These are phyloP conservation scores for Chloroclysta siterata DNA, from an alignment of 2,888 invertebrate genomes.

Conservation along the genomic window DNA sequence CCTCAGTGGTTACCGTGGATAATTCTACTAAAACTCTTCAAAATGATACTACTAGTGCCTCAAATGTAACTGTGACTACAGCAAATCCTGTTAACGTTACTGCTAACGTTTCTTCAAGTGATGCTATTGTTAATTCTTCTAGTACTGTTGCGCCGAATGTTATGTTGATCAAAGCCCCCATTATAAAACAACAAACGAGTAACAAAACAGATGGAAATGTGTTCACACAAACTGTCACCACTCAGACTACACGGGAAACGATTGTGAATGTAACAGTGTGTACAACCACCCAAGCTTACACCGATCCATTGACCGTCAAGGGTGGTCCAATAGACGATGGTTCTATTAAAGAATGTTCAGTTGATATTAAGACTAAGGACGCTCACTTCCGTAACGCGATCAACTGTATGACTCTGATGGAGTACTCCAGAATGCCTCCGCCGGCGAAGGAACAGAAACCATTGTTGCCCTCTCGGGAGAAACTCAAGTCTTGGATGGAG, in stretches of 20 bases:
- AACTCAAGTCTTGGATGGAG: slow-evolving; percentile 65
- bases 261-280: slow-evolving; percentile 55
- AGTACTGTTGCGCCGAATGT: slow-evolving; percentile 3
- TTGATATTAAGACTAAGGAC: slow-evolving; percentile 65
- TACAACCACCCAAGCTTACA: slow-evolving; percentile 46
- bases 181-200: not conserved
- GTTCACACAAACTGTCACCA: slow-evolving; percentile 19
- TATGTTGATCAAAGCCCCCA: not conserved
- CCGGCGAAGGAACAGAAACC: slow-evolving; percentile 52
- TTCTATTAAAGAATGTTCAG: slow-evolving; percentile 62
- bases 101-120: not conserved
- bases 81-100: not conserved
- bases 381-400: slow-evolving; percentile 57
- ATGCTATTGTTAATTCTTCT: slow-evolving; percentile 1
- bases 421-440: slow-evolving; percentile 68
- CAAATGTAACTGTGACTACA: slow-evolving; percentile 13
- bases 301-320: slow-evolving; percentile 65
- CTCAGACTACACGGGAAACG: slow-evolving; percentile 41
- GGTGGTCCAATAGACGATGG: slow-evolving; percentile 59
- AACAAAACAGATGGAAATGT: slow-evolving; percentile 26
- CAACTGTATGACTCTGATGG: slow-evolving; percentile 62
- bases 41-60: slow-evolving; percentile 12
- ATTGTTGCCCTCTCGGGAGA: slow-evolving; percentile 60
- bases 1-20: not conserved
- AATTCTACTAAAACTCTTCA: not conserved